Percentiles rank a stretch among this genome's conserved stretches.
Evolutionary conservation across 2,113 vertebrate genomes (phyloP).

Genomic region (Stegastes partitus): DNA sequence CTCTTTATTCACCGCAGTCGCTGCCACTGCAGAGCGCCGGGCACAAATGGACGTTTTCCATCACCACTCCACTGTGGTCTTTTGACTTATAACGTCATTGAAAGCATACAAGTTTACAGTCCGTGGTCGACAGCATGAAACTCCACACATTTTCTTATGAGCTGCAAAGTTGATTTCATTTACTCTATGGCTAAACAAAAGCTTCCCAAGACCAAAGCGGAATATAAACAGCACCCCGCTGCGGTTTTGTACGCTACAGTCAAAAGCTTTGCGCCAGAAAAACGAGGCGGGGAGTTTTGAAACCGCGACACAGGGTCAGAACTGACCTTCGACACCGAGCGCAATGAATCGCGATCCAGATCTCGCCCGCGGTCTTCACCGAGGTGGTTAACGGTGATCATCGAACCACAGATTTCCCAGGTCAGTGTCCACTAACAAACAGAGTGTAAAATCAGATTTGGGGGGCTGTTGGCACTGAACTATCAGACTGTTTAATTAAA

Average conservation of each 20-base stretch:
- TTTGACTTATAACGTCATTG: conserved; percentile 25
- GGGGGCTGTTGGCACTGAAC: conserved; percentile 36
- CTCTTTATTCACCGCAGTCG: not conserved
- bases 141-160: conserved; percentile 39
- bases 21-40: not conserved
- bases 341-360: not conserved
- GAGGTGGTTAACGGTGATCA: not conserved
- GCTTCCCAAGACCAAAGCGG: conserved; percentile 44
- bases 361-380: not conserved
- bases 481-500: conserved; percentile 72
- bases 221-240: conserved; percentile 63
- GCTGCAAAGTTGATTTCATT: conserved; percentile 63
- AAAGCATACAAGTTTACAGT: conserved; percentile 50
- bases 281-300: not conserved
- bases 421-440: conserved; percentile 17
- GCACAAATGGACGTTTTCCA: conserved; percentile 33
- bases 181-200: conserved; percentile 63
- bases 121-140: conserved; percentile 49
- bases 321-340: conserved; percentile 27
- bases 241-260: conserved; percentile 59
- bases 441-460: conserved; percentile 13
- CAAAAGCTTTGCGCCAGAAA: conserved; percentile 8
- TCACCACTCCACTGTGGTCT: conserved; percentile 40
- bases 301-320: not conserved
- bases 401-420: not conserved